Evolutionary conservation across 2,113 vertebrate species (phyloP).

Genomic region (Heliornis fulica): DNA sequence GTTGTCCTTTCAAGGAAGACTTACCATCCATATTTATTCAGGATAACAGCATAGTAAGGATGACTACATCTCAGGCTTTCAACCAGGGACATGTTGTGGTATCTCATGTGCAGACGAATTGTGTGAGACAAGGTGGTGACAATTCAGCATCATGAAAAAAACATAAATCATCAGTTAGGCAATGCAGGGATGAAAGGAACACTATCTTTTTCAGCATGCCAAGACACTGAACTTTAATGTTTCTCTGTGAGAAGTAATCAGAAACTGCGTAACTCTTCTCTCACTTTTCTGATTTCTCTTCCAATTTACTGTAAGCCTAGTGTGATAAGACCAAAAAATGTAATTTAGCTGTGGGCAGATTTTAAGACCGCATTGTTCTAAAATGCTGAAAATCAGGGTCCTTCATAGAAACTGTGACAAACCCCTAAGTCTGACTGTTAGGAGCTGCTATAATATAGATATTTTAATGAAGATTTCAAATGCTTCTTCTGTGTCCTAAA

Average conservation of each 20-base stretch:
- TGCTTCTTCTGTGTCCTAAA: not conserved
- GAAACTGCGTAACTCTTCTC: not conserved
- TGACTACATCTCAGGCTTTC: not conserved
- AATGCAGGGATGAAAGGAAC: not conserved
- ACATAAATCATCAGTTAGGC: not conserved
- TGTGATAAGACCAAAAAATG: conserved; percentile 24
- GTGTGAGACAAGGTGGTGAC: not conserved
- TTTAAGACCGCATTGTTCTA: conserved; percentile 38
- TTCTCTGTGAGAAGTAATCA: conserved; percentile 8
- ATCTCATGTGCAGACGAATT: not conserved
- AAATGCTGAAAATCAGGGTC: not conserved
- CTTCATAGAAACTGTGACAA: not conserved
- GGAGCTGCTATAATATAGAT: not conserved
- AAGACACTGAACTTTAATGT: not conserved
- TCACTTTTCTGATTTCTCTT: conserved; percentile 33
- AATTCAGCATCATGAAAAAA: not conserved
- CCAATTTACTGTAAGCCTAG: not conserved
- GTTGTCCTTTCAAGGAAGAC: not conserved
- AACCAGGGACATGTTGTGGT: not conserved
- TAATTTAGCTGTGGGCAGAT: conserved; percentile 4
- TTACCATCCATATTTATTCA: not conserved
- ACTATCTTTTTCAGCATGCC: not conserved
- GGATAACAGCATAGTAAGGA: not conserved
- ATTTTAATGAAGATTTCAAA: conserved; percentile 24
- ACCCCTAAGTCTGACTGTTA: not conserved